Evolutionary conservation across 2,113 vertebrate species (phyloP).

Genomic region (Mionectes macconnelli): DNA sequence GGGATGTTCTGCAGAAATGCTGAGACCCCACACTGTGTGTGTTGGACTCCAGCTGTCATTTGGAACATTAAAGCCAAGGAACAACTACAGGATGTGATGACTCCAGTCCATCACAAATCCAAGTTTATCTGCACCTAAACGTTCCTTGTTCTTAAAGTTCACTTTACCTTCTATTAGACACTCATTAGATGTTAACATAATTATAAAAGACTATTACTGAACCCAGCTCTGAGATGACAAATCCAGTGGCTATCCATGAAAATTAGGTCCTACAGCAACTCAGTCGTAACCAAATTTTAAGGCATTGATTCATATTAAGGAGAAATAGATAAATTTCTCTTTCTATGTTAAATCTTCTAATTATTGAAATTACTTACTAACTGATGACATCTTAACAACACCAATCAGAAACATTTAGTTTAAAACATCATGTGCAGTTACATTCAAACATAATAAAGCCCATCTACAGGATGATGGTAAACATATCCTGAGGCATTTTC

Average conservation of each 20-base stretch:
- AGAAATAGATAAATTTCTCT: neutral
- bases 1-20: neutral
- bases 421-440: neutral
- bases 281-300: neutral
- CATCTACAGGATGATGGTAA: neutral
- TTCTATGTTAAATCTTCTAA: neutral
- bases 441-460: neutral
- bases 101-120: fast-evolving
- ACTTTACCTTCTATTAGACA: neutral
- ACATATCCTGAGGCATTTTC: neutral
- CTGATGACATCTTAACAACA: neutral
- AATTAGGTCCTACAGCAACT: neutral
- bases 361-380: neutral
- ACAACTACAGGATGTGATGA: neutral
- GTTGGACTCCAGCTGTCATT: neutral
- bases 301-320: neutral
- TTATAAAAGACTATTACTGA: neutral
- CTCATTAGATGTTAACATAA: neutral
- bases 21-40: neutral
- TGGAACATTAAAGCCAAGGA: neutral
- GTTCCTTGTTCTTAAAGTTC: neutral
- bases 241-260: neutral
- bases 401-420: neutral
- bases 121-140: neutral
- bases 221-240: neutral